Evolutionary conservation across 2,113 vertebrate species (phyloP).

Genomic region (Brachyhypopomus gauderio): DNA sequence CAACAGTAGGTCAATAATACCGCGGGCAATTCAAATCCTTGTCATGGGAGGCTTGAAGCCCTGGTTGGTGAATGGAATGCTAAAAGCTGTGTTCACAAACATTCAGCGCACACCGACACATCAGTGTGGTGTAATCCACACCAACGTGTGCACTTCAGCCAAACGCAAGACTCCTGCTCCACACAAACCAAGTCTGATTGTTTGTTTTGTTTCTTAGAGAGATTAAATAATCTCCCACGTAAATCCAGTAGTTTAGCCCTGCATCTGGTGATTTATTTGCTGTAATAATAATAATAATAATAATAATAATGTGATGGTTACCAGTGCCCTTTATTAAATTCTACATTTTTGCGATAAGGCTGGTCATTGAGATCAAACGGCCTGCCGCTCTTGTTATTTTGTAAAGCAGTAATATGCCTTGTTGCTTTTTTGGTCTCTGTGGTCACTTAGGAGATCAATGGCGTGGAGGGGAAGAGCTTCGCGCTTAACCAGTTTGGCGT

Average conservation of each 20-base stretch:
- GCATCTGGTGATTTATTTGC: no score
- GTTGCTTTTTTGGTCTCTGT: slow-evolving; percentile 41
- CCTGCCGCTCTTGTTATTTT: neutral
- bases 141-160: neutral
- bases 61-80: slow-evolving; percentile 38
- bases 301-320: no score
- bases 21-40: slow-evolving; percentile 68
- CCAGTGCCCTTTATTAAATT: no score
- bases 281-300: no score
- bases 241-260: no score
- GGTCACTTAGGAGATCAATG: slow-evolving; percentile 44
- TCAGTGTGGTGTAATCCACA: slow-evolving; percentile 24
- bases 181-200: neutral
- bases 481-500: slow-evolving; percentile 80
- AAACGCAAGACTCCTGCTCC: neutral
- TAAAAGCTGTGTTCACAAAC: slow-evolving; percentile 8
- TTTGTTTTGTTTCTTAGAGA: neutral
- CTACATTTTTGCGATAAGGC: neutral
- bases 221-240: neutral
- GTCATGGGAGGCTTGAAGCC: slow-evolving; percentile 11
- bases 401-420: slow-evolving; percentile 24
- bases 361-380: slow-evolving; percentile 20
- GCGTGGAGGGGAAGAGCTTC: slow-evolving; percentile 41
- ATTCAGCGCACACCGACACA: slow-evolving; percentile 20
- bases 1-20: slow-evolving; percentile 74